Evolutionary conservation across 2,888 invertebrate genomes (phyloP).

Genomic region (Eurytoma californica): DNA sequence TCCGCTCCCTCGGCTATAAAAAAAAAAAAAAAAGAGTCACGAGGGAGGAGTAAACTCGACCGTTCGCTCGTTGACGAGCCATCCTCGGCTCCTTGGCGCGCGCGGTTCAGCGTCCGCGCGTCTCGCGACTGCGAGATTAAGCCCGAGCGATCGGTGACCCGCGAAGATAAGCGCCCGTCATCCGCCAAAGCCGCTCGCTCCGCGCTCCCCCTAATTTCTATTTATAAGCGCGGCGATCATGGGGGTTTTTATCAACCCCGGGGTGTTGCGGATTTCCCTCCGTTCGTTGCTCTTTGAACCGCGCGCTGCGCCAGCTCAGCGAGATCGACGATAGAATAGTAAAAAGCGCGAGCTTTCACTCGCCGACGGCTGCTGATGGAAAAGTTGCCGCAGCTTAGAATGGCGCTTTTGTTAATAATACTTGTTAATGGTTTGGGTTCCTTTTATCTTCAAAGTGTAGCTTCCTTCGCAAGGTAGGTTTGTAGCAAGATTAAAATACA

Average conservation of each 20-base stretch:
- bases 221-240: slow-evolving; percentile 54
- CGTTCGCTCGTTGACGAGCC: too few relatives aligned
- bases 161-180: slow-evolving; percentile 69
- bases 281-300: slow-evolving; percentile 68
- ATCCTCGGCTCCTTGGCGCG: slow-evolving; percentile 7
- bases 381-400: too few relatives aligned
- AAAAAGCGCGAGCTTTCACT: background rate
- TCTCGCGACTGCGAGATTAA: slow-evolving; percentile 67
- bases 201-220: slow-evolving; percentile 55
- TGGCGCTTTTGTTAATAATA: too few relatives aligned
- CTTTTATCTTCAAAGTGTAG: too few relatives aligned
- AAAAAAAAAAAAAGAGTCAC: too few relatives aligned
- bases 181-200: slow-evolving; percentile 62
- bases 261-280: background rate
- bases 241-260: slow-evolving; percentile 68
- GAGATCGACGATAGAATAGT: slow-evolving; percentile 23
- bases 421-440: too few relatives aligned
- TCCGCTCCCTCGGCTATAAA: too few relatives aligned
- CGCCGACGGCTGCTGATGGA: background rate
- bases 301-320: background rate
- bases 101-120: slow-evolving; percentile 49
- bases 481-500: too few relatives aligned
- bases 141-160: slow-evolving; percentile 70
- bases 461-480: too few relatives aligned
- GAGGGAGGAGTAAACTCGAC: too few relatives aligned